A percentile compares a stretch with the other conserved stretches of the same genome.
Evolutionary conservation across 2,113 vertebrate species (phyloP).

Genomic region (Hippocampus comes): DNA sequence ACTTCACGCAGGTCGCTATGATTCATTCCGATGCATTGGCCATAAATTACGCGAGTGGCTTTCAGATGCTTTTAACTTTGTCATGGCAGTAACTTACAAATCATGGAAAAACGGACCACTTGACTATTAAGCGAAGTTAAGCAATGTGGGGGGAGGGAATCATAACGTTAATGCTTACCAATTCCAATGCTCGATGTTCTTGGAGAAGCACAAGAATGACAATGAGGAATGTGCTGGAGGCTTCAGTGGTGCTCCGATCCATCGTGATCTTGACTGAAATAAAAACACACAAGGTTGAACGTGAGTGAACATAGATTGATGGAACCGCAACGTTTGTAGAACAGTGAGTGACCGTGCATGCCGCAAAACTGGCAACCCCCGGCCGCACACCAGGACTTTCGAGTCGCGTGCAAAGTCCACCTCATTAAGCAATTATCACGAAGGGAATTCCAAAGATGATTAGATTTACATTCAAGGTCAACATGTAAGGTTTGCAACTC

Average conservation of each 20-base stretch:
- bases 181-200: slow-evolving; percentile 67
- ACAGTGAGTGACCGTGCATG: too few species aligned
- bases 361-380: too few species aligned
- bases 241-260: slow-evolving; percentile 32
- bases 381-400: too few species aligned
- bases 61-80: slow-evolving; percentile 72
- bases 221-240: slow-evolving; percentile 48
- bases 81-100: slow-evolving; percentile 66
- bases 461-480: neutral
- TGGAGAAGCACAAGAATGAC: slow-evolving; percentile 55
- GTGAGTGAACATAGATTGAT: slow-evolving; percentile 15
- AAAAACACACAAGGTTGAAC: slow-evolving; percentile 46
- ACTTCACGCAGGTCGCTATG: slow-evolving; percentile 59
- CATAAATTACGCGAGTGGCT: slow-evolving; percentile 74
- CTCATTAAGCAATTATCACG: too few species aligned
- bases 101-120: slow-evolving; percentile 25
- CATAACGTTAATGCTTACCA: slow-evolving; percentile 48
- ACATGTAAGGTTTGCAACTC: too few species aligned
- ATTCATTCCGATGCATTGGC: slow-evolving; percentile 73
- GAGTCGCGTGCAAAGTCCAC: too few species aligned
- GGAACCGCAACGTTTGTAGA: neutral
- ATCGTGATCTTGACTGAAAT: slow-evolving; percentile 42
- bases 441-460: neutral
- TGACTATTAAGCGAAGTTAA: slow-evolving; percentile 49
- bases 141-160: slow-evolving; percentile 34